These are phyloP conservation scores for Bombylius major DNA, from an alignment of 2,888 invertebrate species.

Conservation along the genomic window DNA sequence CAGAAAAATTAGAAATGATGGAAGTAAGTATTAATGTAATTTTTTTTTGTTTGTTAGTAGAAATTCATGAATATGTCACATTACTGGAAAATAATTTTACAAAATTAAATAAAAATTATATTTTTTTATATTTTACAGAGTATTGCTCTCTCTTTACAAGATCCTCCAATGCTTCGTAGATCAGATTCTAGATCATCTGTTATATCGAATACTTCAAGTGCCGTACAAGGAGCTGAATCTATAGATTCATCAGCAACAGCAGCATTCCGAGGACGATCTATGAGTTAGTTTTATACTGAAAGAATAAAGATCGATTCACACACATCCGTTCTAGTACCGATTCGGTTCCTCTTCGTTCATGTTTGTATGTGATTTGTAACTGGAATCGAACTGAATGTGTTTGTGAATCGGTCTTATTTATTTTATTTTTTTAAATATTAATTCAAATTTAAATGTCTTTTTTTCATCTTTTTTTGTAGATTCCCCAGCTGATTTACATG, in stretches of 20 bases:
- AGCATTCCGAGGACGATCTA: conserved; percentile 26
- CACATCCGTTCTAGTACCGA: too few species aligned
- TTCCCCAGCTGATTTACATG: conserved; percentile 92
- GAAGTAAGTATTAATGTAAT: conserved; percentile 44
- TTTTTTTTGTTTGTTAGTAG: background rate
- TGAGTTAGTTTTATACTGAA: conserved; percentile 17
- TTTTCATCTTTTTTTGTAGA: conserved; percentile 30
- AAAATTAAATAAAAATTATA: background rate
- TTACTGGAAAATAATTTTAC: too few species aligned
- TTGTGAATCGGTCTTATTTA: too few species aligned
- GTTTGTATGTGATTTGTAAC: too few species aligned
- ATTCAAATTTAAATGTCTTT: too few species aligned
- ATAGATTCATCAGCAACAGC: conserved; percentile 39
- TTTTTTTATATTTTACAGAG: conserved; percentile 36
- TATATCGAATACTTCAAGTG: conserved; percentile 51
- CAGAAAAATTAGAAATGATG: conserved; percentile 96
- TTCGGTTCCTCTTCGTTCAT: too few species aligned
- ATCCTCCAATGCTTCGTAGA: conserved; percentile 41
- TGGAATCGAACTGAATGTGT: too few species aligned
- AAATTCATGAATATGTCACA: too few species aligned
- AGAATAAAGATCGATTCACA: background rate
- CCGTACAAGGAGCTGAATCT: conserved; percentile 59
- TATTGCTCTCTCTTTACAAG: conserved; percentile 51
- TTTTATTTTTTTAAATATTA: background rate
- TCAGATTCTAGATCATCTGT: conserved; percentile 58